Base-by-base conservation (phyloP, 92 coral and sea anemone species). In the Parazoanthus atlanticus region DNA sequence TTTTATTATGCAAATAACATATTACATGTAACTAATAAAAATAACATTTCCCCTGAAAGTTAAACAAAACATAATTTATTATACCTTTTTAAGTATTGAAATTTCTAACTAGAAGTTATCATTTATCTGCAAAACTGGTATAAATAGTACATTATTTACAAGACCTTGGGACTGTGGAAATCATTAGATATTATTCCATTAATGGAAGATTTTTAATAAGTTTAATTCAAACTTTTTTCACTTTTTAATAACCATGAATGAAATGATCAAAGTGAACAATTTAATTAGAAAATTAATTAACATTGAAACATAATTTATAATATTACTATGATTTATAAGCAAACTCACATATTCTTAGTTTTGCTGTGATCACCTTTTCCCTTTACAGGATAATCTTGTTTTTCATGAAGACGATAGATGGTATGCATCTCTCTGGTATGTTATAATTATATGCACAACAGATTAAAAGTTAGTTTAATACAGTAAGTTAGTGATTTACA, bases 371-470 rank as follows among this genome's bases (percentile, higher is more conserved):
- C 78, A 43, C 19, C 54, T 43, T 41, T 43, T 70, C 78, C 86
- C 54, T 66, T 82, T 81, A 33, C 30, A 65, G 47, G 29, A 1
- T 15, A 28, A 31, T 69, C 76, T 40, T 75, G 79, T 33, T 36
- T 75, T 6, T 32, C 79, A 75, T 75, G 79, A 26, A 75, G 79
- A 21, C 64, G 87, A 69, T 49, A 73, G 49, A 40, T 8, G 34
- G 76, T 11, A 43, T 69, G 38, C 87, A 84, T 84, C 87, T 69
- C 87, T 67, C 87, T 84, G 87, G 78, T 80, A 21, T 6, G 1
- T 61, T 61, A 61, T 61, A 7, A 25, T 34, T 75, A 36, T 52
- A 75, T 75, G 79, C 30, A 36, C 13, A 33, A 75, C 47, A 75
- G 26, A 75, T 36, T 75, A 34, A 36, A 10, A 33, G 26, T 75